Base-by-base conservation (phyloP, 2,797 vertebrate genomes). In the Enteromius paludinosus region DNA sequence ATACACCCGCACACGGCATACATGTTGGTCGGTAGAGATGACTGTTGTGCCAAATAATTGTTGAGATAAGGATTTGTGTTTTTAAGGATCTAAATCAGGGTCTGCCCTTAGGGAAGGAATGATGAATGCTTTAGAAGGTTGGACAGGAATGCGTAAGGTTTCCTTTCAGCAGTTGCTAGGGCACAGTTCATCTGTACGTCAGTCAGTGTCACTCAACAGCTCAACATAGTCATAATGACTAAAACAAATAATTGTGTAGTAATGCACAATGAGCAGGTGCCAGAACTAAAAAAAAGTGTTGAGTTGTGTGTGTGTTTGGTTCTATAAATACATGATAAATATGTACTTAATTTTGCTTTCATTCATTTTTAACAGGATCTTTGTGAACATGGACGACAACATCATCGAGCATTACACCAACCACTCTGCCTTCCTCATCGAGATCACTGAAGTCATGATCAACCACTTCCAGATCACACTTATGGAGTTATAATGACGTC, bases 341-440 rank as follows among this genome's bases (percentile, higher is more conserved):
- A n/a, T n/a, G n/a, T n/a, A n/a, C n/a, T 30, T 30, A 3, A 30
- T 30, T 62, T 17, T 30, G 14, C 25, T 8, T 41, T 41, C 41
- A 11, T 41, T 11, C 41, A 41, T 41, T 41, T 43, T 43, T 30
- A 64, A 56, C 83, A 99, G 98, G 84, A 99, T 99, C 87, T 94
- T 96, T 41, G 95, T 99, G 86, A 98, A 99, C 92, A 99, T 99
- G 98, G 98, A 99, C 72, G 95, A 99, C 91, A 99, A 97, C 94
- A 98, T 99, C 88, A 95, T 99, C 1, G 95, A 97, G 91, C 97
- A 99, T 90, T 99, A 99, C 91, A 98, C 96, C 94, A 99, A 99
- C 93, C 98, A 98, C 38, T 94, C 96, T 0, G 97, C 98, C 83
- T 99, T 99, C 87, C 96, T 98, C 74, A 94, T 99, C 23, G 97